Evolutionary conservation across 1,140 invertebrate genomes (phyloP).

Genomic region (Acyrthosiphon pisum): DNA sequence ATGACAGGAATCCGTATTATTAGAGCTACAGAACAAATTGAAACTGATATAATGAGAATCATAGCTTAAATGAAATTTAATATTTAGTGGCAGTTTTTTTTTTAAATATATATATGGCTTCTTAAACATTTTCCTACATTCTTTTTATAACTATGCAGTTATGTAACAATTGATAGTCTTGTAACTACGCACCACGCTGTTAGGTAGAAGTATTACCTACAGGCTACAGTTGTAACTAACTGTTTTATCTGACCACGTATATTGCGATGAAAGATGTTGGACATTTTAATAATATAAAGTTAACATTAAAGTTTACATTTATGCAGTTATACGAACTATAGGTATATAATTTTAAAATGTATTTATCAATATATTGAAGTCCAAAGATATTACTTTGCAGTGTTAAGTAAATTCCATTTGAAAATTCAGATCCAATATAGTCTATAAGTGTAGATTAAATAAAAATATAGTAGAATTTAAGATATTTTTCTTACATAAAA

Average conservation of each 20-base stretch:
- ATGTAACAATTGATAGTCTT: constrained; percentile 22
- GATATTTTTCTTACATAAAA: not conserved
- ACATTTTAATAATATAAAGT: not conserved
- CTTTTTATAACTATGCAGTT: not conserved
- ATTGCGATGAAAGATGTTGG: not conserved
- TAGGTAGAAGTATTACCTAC: not conserved
- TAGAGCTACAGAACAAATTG: constrained; percentile 5
- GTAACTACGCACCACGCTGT: not conserved
- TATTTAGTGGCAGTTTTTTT: constrained; percentile 20
- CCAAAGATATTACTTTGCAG: not conserved
- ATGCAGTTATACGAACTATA: not conserved
- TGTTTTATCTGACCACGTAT: not conserved
- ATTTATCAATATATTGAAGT: not conserved
- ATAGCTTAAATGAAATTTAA: constrained; percentile 36
- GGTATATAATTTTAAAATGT: not conserved
- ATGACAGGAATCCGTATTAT: not conserved
- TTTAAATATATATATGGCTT: constrained; percentile 20
- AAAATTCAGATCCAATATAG: not conserved
- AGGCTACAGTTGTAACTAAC: not conserved
- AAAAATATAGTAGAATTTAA: too few relatives aligned
- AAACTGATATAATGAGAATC: constrained; percentile 23
- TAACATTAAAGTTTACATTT: not conserved
- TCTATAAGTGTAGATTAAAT: not conserved
- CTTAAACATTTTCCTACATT: constrained; percentile 22
- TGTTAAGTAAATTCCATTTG: not conserved